Evolutionary conservation across 1,140 invertebrate genomes (phyloP), one percentile per base, ranked within the genome.

Genomic region (Pseudomyrmex concolor): DNA sequence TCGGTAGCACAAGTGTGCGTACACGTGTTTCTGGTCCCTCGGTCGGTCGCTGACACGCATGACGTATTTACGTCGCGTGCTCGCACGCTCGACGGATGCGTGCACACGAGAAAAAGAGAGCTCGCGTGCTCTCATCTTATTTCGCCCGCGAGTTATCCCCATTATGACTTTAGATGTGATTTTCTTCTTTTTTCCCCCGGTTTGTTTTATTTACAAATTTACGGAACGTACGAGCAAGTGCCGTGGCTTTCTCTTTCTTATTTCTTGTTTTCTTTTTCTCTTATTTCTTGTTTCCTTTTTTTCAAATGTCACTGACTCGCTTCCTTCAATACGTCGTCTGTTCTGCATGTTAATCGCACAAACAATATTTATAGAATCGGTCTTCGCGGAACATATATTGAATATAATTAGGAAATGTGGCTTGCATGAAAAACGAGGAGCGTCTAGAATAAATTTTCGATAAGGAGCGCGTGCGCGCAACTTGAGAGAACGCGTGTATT

Each of bases 381-480:
- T 10, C 48, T 50, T 50, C 12, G 48, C 48, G 48, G 12, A 13
- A 50, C 48, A n/a, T n/a, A 50, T 13, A 59, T 73, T 78, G 67
- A 55, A 67, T 62, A 70, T 86, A 87, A 87, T 87, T 87, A 70
- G 59, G 12, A 81, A 81, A 63, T 68, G 45, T 22, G 17, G 48
- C 54, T 50, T 25, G 48, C 15, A 19, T 15, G 68, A 17, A 25
- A 17, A 62, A 80, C 17, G 51, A 34, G 22, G 25, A 15, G 51
- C 13, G 25, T 59, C 10, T 59, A 22, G 86, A 88, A 89, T 89
- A 85, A 88, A 89, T 85, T 88, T 85, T 73, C 86, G 87, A 88
- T 78, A 85, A 83, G 54, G 45, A 57, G 64, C 82, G 57, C 66
- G 51, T 17, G 48, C 62, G 22, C 48, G 34, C 7, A 22, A 62